Evolutionary conservation across 1,140 invertebrate species (phyloP).

Genomic region (Copidosoma floridanum): DNA sequence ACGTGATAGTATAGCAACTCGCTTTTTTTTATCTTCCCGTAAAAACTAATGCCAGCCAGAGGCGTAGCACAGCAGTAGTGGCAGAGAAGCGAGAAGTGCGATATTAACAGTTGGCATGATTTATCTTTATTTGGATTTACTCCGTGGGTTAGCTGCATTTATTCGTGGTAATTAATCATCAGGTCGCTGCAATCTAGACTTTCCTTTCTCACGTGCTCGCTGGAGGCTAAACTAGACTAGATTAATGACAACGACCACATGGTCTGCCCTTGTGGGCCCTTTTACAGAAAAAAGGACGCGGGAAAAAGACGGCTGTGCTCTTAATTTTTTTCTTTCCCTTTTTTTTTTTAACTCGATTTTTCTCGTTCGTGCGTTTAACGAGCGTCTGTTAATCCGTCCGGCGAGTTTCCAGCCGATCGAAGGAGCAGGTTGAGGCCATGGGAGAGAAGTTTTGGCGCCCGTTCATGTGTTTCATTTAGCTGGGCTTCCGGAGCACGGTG

Average conservation of each 20-base stretch:
- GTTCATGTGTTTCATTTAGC: neutral
- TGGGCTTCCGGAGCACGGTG: neutral
- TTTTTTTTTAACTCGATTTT: no score
- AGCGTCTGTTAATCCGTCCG: neutral
- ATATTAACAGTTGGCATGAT: constrained; percentile 21
- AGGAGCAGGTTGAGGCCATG: no score
- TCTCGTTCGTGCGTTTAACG: neutral
- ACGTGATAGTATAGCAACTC: no score
- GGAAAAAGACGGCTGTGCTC: no score
- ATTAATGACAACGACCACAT: constrained; percentile 12
- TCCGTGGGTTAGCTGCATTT: constrained; percentile 14
- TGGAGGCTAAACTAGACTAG: constrained; percentile 17
- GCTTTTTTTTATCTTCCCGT: no score
- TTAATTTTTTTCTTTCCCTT: constrained; percentile 8
- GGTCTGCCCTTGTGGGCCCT: neutral
- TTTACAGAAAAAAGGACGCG: no score
- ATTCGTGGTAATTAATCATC: constrained; percentile 27
- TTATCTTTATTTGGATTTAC: constrained; percentile 28
- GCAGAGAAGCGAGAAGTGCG: neutral
- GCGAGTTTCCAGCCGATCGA: no score
- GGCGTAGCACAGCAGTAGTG: no score
- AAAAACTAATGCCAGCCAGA: no score
- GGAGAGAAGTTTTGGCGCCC: no score
- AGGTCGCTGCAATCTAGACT: neutral
- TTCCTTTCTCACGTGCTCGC: neutral